Percentiles rank a stretch among this genome's conserved stretches.
Evolutionary conservation across 2,797 vertebrate genomes (phyloP).

Genomic region (Enteromius mattozi): DNA sequence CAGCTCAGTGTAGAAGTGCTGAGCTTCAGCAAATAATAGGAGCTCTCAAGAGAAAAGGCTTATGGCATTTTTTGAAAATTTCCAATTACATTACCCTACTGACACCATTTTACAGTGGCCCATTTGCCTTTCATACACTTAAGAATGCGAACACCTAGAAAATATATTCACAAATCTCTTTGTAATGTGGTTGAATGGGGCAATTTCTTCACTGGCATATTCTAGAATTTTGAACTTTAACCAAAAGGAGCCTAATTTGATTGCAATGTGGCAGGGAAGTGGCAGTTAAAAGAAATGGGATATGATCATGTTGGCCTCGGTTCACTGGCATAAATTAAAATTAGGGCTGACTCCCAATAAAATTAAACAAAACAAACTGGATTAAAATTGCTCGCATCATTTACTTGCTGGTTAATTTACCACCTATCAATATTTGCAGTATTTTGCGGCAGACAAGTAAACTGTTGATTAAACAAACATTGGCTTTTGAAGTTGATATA

Average conservation of each 20-base stretch:
- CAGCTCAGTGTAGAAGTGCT: not conserved
- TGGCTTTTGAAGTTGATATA: not conserved
- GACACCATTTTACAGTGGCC: not conserved
- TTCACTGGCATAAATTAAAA: not conserved
- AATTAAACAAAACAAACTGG: constrained; percentile 27
- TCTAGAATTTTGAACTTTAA: constrained; percentile 46
- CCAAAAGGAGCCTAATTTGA: constrained; percentile 37
- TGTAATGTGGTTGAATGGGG: constrained; percentile 28
- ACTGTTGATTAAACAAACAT: not conserved
- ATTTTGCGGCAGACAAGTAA: not conserved
- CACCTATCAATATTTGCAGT: not conserved
- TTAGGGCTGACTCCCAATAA: not conserved
- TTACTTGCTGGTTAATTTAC: not conserved
- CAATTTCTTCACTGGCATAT: constrained; percentile 24
- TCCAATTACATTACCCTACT: constrained; percentile 13
- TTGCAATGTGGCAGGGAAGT: constrained; percentile 25
- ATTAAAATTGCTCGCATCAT: not conserved
- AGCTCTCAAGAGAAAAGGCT: not conserved
- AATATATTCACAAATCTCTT: constrained; percentile 47
- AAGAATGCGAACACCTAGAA: not conserved
- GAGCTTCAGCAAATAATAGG: constrained; percentile 17
- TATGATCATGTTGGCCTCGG: not conserved
- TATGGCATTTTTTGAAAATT: not conserved
- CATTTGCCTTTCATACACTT: not conserved
- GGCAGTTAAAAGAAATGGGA: constrained; percentile 24